Percentiles rank a stretch among this genome's conserved stretches.
phyloP scores from a whole-genome alignment of 2,797 vertebrate species.

The Heteromormyrus szaboi region DNA sequence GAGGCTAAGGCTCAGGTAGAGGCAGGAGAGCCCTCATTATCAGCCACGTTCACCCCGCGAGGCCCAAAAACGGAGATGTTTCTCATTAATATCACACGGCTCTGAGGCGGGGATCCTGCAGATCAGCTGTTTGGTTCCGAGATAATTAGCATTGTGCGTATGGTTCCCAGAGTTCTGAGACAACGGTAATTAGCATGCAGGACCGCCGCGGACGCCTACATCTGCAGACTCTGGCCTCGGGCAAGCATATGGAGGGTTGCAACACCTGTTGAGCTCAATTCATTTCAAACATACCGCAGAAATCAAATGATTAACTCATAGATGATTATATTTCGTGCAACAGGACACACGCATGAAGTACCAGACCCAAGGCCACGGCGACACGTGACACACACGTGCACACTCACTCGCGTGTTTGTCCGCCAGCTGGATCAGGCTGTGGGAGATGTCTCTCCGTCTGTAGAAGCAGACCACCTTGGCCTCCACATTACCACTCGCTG shows the following conservation, averaged over 20 bases:
- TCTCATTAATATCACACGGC: constrained; percentile 19
- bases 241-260: not conserved
- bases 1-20: not conserved
- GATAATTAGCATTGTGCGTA: constrained; percentile 21
- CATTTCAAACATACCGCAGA: not conserved
- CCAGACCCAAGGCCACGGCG: not conserved
- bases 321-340: not conserved
- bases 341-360: not conserved
- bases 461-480: constrained; percentile 98
- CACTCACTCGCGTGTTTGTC: constrained; percentile 98
- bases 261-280: not conserved
- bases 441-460: constrained; percentile 92
- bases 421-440: constrained; percentile 95
- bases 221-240: not conserved
- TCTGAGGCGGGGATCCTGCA: not conserved
- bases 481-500: constrained; percentile 93
- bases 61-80: not conserved
- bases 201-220: not conserved
- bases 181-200: constrained; percentile 18
- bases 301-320: not conserved
- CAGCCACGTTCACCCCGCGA: too few relatives aligned
- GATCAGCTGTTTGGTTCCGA: not conserved
- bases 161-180: constrained; percentile 3
- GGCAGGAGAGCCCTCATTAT: not conserved
- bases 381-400: not conserved